These are phyloP conservation scores for Limnephilus auricula DNA, from an alignment of 2,888 invertebrate species.

Conservation along the genomic window DNA sequence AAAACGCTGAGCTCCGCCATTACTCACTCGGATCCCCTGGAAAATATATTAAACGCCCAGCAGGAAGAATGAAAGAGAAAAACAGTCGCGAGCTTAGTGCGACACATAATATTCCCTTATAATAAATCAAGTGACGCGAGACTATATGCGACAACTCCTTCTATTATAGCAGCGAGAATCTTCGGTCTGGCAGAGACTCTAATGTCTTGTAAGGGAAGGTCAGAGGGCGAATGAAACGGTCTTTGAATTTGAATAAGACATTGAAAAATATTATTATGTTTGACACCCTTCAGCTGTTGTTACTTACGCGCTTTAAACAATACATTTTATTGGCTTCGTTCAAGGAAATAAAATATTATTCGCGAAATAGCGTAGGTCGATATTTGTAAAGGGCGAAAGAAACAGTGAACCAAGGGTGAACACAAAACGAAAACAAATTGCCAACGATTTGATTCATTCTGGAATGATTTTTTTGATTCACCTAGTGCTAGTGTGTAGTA, in stretches of 20 bases:
- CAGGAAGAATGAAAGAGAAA: conserved; percentile 49
- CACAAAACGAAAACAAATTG: background rate
- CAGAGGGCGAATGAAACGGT: background rate
- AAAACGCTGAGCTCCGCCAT: conserved; percentile 51
- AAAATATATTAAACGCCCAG: conserved; percentile 60
- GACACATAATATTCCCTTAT: conserved; percentile 64
- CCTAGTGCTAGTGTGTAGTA: background rate
- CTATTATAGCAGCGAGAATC: conserved; percentile 27
- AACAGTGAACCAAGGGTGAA: background rate
- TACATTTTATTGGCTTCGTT: background rate
- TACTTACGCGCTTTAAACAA: background rate
- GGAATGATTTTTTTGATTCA: background rate
- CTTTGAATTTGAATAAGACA: conserved; percentile 45
- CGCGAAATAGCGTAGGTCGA: background rate
- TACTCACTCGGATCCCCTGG: conserved; percentile 55
- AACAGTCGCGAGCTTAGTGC: conserved; percentile 61
- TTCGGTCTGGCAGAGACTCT: background rate
- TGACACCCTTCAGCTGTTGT: conserved; percentile 9
- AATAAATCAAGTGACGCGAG: conserved; percentile 64
- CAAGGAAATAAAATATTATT: background rate
- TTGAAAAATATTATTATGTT: conserved; percentile 16
- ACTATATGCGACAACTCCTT: conserved; percentile 48
- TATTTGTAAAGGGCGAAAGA: background rate
- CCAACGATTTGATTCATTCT: background rate
- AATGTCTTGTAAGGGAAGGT: background rate